Conservation (phyloP, 2,888 invertebrate genomes). For the Dryobotodes eremita region DNA sequence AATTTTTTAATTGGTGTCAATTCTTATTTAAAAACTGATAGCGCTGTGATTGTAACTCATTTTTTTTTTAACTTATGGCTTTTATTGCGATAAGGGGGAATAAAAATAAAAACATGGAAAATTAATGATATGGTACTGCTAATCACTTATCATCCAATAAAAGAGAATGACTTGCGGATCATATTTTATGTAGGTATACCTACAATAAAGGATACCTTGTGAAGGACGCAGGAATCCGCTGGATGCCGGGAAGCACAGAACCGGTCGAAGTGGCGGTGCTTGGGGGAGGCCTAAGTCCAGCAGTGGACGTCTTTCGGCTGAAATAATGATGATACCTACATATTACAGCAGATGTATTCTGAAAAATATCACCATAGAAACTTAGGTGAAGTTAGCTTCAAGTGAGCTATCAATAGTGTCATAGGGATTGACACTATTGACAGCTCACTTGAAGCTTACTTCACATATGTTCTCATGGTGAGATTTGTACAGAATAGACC, state of each 20-base stretch:
- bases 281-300: too few relatives aligned
- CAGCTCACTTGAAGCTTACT: too few relatives aligned
- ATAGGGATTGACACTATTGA: too few relatives aligned
- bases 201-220: too few relatives aligned
- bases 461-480: background rate
- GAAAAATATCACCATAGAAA: background rate
- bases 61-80: conserved; percentile 10
- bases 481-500: background rate
- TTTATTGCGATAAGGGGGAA: conserved; percentile 16
- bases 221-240: too few relatives aligned
- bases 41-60: background rate
- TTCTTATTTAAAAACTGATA: conserved; percentile 32
- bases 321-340: background rate
- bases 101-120: conserved; percentile 1
- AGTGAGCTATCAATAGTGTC: background rate
- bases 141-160: conserved; percentile 34
- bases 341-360: background rate
- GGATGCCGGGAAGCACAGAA: too few relatives aligned
- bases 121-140: conserved; percentile 12
- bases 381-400: background rate
- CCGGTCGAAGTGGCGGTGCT: too few relatives aligned
- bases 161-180: conserved; percentile 28
- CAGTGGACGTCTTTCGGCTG: too few relatives aligned
- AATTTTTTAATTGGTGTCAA: conserved; percentile 10
- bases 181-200: background rate